A percentile compares a stretch with the other conserved stretches of the same genome.
Evolutionary conservation across 2,113 vertebrate genomes (phyloP).

Genomic region (Perccottus glenii): DNA sequence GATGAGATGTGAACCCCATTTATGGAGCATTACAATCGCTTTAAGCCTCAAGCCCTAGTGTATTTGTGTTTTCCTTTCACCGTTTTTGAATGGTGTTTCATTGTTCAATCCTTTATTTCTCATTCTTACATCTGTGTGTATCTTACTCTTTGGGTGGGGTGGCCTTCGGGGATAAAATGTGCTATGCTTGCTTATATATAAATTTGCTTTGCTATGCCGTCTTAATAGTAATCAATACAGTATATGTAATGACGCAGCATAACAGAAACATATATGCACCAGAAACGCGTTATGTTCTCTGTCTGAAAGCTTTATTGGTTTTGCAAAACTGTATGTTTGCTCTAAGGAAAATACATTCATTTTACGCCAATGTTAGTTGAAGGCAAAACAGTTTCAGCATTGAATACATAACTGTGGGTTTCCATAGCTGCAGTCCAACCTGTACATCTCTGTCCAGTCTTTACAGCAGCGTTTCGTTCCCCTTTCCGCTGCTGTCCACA

Average conservation of each 20-base stretch:
- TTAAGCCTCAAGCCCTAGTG: background rate
- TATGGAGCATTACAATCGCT: background rate
- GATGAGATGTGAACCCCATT: background rate
- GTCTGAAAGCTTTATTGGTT: background rate
- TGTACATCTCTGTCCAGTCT: constrained; percentile 4
- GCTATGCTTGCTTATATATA: background rate
- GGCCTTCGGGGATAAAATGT: constrained; percentile 5
- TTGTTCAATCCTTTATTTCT: background rate
- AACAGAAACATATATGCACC: constrained; percentile 1
- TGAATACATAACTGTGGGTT: background rate
- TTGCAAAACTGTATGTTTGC: background rate
- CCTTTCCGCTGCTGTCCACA: constrained; percentile 11
- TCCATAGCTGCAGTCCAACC: background rate
- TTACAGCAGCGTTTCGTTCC: background rate
- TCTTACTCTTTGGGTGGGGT: background rate
- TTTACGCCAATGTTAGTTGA: background rate
- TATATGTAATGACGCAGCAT: constrained; percentile 9
- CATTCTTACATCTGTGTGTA: background rate
- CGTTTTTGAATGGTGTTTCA: background rate
- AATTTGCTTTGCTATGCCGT: background rate
- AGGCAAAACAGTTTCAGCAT: background rate
- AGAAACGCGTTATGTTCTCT: background rate
- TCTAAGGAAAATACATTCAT: background rate
- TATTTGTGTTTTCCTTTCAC: background rate
- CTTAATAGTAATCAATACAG: constrained; percentile 6